Base-by-base conservation (phyloP, 2,888 invertebrate species). In the Chalcis sispes region DNA sequence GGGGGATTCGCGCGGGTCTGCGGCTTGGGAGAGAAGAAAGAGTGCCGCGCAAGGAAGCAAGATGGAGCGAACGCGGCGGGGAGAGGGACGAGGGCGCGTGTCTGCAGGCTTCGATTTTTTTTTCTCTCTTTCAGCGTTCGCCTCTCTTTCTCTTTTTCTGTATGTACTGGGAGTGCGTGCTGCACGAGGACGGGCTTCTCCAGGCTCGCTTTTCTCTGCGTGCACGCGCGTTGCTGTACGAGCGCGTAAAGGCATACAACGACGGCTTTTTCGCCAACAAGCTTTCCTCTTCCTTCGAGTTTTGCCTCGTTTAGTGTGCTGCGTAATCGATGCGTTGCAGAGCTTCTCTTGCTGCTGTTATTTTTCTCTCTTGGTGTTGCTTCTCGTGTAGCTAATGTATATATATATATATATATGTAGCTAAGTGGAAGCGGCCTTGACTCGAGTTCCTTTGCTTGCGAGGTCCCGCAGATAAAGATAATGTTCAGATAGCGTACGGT, bases 21-120 rank as follows among this genome's bases (percentile, higher is more conserved):
- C 27, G 54, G 15, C 27, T 13, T 4, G 3, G 13, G 4, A 42
- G 59, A 36, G 40, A 29, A 10, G 32, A 29, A 58, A 32, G 18
- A 18, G 32, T n/a, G 42, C 10, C 8, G 42, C 7, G 42, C 4
- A 15, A 48, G 48, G 20, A 15, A 20, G 48, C n/a, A 2, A 8
- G 8, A 20, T 32, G 36, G 23, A 61, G 56, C 52, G 52, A 29
- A 48, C 20, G 18, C 27, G 32, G 4, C 18, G 32, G 15, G 29
- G 2, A 42, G 36, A 15, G 69, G 54, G 74, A 25, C 50, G 36
- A 27, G 32, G 70, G 50, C 67, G 70, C 61, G 66, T 61, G 77
- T 77, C 77, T 77, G 61, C 61, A 61, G 36, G 50, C 73, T 77
- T 77, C 77, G 77, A 77, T 77, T 77, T 77, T 77, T n/a, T 77